Base-by-base conservation (phyloP, 2,797 vertebrate species). In the Falco biarmicus region DNA sequence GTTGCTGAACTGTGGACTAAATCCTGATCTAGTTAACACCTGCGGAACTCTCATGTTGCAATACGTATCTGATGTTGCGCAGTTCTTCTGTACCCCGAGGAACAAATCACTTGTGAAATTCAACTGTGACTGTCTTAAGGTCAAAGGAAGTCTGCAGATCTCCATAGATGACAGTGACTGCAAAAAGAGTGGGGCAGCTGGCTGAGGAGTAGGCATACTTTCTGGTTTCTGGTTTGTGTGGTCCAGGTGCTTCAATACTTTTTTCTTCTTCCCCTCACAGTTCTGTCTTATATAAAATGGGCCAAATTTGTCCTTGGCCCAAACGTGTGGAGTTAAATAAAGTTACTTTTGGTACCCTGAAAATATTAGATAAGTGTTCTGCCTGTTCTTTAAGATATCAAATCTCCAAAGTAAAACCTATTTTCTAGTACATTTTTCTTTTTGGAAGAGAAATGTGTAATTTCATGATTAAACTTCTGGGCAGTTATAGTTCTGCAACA, bases 51-150 rank as follows among this genome's bases (percentile, higher is more conserved):
- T 71, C 56, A 16, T 56, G 57, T 95, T 93, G 76, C 34, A 41
- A 1, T 83, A 47, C 15, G 82, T 87, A 60, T 90, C 82, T 81
- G 86, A 53, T 90, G 50, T 50, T 90, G 37, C 11, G 6, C 69
- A 32, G 63, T 65, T 73, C 25, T 63, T 83, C 59, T 91, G 53
- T 85, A 92, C 69, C 69, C 84, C 9, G 63, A 91, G 94, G 82
- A 96, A 29, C 63, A 87, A 96, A 94, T 92, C 61, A 16, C 84
- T 93, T 95, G 84, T 93, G 84, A 94, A 81, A 94, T 93, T 89
- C 90, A 84, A 26, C 75, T 91, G 78, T 68, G 87, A 89, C 95
- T 79, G 61, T 84, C 75, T 80, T 85, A 37, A 85, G 73, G 84
- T 93, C 11, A 15, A 51, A 84, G 59, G 54, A 54, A 84, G 48